Evolutionary conservation across 2,888 invertebrate genomes (phyloP).

Genomic region (Xanthorhoe designata): DNA sequence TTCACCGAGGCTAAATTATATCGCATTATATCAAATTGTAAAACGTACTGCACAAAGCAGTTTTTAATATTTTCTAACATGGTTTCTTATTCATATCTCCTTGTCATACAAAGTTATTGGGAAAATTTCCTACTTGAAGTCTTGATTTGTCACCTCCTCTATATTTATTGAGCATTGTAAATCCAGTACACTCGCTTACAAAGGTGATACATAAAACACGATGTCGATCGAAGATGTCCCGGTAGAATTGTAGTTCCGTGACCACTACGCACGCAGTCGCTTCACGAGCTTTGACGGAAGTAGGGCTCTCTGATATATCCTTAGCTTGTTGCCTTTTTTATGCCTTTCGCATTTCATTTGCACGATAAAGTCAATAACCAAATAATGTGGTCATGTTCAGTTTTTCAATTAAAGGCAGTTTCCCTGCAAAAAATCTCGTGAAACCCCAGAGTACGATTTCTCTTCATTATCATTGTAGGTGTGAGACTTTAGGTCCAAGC

Average conservation of each 20-base stretch:
- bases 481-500: slow-evolving; percentile 22
- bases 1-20: slow-evolving; percentile 22
- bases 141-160: slow-evolving; percentile 26
- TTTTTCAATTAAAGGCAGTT: slow-evolving; percentile 3
- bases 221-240: slow-evolving; percentile 46
- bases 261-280: slow-evolving; percentile 64
- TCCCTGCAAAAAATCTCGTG: slow-evolving; percentile 15
- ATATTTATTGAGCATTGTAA: slow-evolving; percentile 33
- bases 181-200: slow-evolving; percentile 26
- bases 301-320: slow-evolving; percentile 48
- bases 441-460: slow-evolving; percentile 21
- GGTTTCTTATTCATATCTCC: slow-evolving; percentile 3
- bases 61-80: background rate
- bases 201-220: slow-evolving; percentile 42
- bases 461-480: slow-evolving; percentile 33
- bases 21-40: slow-evolving; percentile 1
- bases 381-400: background rate
- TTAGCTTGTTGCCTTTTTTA: slow-evolving; percentile 54
- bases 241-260: slow-evolving; percentile 54
- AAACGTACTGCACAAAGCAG: too few species aligned
- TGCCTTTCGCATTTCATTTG: slow-evolving; percentile 46
- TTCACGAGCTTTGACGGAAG: slow-evolving; percentile 62
- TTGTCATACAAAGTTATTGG: slow-evolving; percentile 4
- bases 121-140: slow-evolving; percentile 9
- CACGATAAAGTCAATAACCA: slow-evolving; percentile 21